phyloP scores from a whole-genome alignment of 2,888 invertebrate genomes.

The Chrysodeixis includens region DNA sequence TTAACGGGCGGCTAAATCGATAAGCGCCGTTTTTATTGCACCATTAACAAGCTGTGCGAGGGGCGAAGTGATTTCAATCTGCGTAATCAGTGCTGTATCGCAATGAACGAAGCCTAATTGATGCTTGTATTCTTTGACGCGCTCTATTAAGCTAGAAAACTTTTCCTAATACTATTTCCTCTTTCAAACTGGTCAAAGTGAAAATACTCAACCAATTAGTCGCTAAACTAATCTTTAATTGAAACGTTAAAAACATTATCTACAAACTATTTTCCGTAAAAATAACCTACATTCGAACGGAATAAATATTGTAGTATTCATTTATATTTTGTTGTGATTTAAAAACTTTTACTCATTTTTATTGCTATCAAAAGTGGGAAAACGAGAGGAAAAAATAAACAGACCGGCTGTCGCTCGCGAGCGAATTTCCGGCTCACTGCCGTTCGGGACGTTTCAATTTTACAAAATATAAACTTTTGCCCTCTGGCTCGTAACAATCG shows the following conservation, averaged over 20 bases:
- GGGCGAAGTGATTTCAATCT: slow-evolving; percentile 85
- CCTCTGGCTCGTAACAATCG: slow-evolving; percentile 66
- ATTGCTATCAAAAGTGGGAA: slow-evolving; percentile 74
- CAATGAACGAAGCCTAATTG: slow-evolving; percentile 34
- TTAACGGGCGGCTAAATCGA: slow-evolving; percentile 85
- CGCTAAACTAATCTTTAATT: too few species aligned
- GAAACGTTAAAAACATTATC: too few species aligned
- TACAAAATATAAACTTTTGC: slow-evolving; percentile 76
- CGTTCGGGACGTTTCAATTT: slow-evolving; percentile 79
- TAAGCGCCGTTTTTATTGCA: slow-evolving; percentile 87
- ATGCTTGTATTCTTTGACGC: slow-evolving; percentile 35
- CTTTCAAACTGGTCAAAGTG: neutral
- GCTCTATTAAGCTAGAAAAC: slow-evolving; percentile 1
- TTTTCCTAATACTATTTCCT: neutral
- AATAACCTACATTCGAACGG: neutral
- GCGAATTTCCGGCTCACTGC: slow-evolving; percentile 80
- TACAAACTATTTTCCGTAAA: neutral
- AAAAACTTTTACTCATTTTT: slow-evolving; percentile 69
- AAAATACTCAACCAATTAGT: neutral
- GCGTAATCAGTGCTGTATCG: slow-evolving; percentile 79
- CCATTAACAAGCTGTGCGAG: slow-evolving; percentile 84
- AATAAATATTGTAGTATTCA: slow-evolving; percentile 28
- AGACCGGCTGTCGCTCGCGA: slow-evolving; percentile 70
- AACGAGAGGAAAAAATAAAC: slow-evolving; percentile 75
- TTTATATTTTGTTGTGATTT: slow-evolving; percentile 61